These are phyloP conservation scores for Bicyclus anynana DNA, from an alignment of 1,140 invertebrate species.

Conservation along the genomic window DNA sequence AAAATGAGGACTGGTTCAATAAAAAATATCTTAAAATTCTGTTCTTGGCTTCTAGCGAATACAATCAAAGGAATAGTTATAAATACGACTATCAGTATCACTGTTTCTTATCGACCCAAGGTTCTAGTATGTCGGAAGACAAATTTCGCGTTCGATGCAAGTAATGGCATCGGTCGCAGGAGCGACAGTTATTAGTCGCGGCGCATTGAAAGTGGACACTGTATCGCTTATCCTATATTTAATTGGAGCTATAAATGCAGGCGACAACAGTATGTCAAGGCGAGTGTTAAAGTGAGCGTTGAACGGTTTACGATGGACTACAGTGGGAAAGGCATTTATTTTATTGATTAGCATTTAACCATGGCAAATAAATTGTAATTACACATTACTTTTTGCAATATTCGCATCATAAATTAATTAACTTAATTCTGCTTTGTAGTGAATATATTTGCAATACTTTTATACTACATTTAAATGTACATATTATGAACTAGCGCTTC, in stretches of 20 bases:
- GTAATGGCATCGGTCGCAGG: conserved; percentile 17
- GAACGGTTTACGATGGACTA: not conserved
- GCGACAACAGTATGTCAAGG: not conserved
- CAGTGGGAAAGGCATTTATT: not conserved
- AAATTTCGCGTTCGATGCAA: conserved; percentile 17
- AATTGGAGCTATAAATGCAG: conserved; percentile 18
- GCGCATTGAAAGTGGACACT: conserved; percentile 17
- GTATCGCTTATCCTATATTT: conserved; percentile 8
- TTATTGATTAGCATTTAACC: too few species aligned
- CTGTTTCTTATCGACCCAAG: conserved; percentile 3
- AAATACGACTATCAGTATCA: conserved; percentile 16
- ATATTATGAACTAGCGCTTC: too few species aligned
- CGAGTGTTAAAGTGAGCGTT: not conserved
- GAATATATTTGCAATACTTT: too few species aligned
- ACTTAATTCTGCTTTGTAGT: too few species aligned
- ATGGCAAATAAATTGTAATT: too few species aligned
- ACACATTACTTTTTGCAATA: too few species aligned
- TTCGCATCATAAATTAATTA: too few species aligned
- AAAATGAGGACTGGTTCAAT: too few species aligned
- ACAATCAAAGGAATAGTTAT: not conserved
- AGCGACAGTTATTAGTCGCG: conserved; percentile 22
- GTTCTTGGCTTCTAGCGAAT: too few species aligned
- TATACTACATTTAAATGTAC: too few species aligned
- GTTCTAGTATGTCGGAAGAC: conserved; percentile 9
- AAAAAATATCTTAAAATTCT: too few species aligned